phyloP scores from a whole-genome alignment of 2,888 invertebrate species.

The Prenolepis imparis region DNA sequence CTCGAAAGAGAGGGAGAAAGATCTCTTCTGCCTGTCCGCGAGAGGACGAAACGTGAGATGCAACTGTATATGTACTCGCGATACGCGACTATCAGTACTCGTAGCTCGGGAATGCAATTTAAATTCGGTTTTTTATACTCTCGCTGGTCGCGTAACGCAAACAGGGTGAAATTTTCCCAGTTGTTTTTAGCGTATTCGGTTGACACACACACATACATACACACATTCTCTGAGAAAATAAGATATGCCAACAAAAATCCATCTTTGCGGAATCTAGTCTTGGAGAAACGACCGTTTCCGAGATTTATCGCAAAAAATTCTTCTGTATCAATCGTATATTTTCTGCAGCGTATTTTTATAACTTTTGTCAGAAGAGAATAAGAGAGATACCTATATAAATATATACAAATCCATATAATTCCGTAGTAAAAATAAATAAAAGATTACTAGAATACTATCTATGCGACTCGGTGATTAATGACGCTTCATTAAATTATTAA shows the following conservation, averaged over 20 bases:
- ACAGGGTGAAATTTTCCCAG: conserved; percentile 20
- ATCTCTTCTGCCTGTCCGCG: conserved; percentile 1
- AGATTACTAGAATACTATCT: background rate
- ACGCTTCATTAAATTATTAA: background rate
- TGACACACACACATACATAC: background rate
- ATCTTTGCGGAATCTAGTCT: conserved; percentile 4
- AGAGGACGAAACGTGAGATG: conserved; percentile 35
- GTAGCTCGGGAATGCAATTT: conserved; percentile 44
- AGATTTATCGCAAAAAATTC: background rate
- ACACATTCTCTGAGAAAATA: conserved; percentile 13
- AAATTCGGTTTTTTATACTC: conserved; percentile 40
- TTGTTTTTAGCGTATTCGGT: conserved; percentile 23
- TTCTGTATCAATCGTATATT: background rate
- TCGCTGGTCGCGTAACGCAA: conserved; percentile 22
- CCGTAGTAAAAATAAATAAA: background rate
- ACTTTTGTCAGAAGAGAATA: background rate
- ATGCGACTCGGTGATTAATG: background rate
- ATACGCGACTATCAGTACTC: conserved; percentile 5
- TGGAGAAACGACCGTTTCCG: conserved; percentile 2
- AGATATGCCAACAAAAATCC: conserved; percentile 28
- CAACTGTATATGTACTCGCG: conserved; percentile 18
- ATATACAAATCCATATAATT: background rate
- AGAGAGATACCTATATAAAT: background rate
- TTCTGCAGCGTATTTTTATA: background rate
- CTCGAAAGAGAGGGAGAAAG: background rate